Percentiles rank a stretch among this genome's conserved stretches.
Conservation (phyloP, 2,113 vertebrate species). For the Sinocyclocheilus rhinocerous region DNA sequence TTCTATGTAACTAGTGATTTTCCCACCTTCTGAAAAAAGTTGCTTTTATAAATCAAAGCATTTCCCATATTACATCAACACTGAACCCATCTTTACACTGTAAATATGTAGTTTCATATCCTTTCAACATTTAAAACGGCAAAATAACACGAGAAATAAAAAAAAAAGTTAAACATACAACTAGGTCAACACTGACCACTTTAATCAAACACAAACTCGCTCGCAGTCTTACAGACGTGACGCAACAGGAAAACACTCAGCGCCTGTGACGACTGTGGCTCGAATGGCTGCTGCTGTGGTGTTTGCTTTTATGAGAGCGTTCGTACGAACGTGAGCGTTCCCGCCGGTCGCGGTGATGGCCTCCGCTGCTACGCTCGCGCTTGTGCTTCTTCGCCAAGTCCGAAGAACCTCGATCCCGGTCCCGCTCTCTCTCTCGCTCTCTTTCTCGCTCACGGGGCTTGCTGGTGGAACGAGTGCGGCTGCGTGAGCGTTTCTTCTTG, state of each 20-base stretch:
- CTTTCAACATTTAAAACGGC: conserved; percentile 68
- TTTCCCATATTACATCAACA: conserved; percentile 74
- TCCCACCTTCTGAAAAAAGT: conserved; percentile 65
- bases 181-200: conserved; percentile 11
- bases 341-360: conserved; percentile 87
- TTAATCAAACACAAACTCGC: neutral
- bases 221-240: neutral
- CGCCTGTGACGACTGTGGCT: conserved; percentile 91
- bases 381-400: conserved; percentile 92
- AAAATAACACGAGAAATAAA: conserved; percentile 34
- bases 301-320: conserved; percentile 92
- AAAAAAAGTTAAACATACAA: conserved; percentile 34
- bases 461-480: conserved; percentile 86
- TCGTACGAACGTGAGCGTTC: conserved; percentile 94
- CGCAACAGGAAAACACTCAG: conserved; percentile 68
- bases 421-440: conserved; percentile 46
- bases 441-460: conserved; percentile 81
- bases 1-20: conserved; percentile 61
- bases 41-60: conserved; percentile 83
- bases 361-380: conserved; percentile 79
- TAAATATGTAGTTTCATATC: conserved; percentile 77
- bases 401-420: conserved; percentile 77
- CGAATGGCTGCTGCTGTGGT: conserved; percentile 87
- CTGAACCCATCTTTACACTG: conserved; percentile 77
- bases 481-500: conserved; percentile 90